phyloP scores from a whole-genome alignment of 2,888 invertebrate genomes.

The Nemapogon koenigi region DNA sequence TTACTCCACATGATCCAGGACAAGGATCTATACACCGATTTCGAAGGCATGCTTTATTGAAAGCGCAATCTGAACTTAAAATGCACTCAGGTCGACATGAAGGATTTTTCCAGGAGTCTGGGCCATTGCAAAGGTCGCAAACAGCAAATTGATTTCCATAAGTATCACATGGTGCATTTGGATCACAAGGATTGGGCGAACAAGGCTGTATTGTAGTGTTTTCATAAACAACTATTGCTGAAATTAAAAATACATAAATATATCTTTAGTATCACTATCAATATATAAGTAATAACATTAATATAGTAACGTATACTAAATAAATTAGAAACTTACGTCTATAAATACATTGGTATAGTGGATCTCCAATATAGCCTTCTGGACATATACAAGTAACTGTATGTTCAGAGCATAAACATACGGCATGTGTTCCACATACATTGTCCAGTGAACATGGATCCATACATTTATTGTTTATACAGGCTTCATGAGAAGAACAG shows the following conservation, averaged over 20 bases:
- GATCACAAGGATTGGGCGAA: slow-evolving; percentile 78
- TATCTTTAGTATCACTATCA: slow-evolving; percentile 7
- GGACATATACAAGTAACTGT: slow-evolving; percentile 83
- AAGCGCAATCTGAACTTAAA: slow-evolving; percentile 79
- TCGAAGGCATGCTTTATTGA: slow-evolving; percentile 76
- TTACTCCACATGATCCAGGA: slow-evolving; percentile 79
- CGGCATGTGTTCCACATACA: slow-evolving; percentile 81
- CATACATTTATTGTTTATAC: slow-evolving; percentile 75
- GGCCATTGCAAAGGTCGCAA: slow-evolving; percentile 78
- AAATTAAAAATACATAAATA: slow-evolving; percentile 11
- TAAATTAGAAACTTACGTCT: slow-evolving; percentile 40
- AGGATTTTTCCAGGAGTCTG: slow-evolving; percentile 71
- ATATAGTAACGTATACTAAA: slow-evolving; percentile 2
- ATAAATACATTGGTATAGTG: slow-evolving; percentile 75
- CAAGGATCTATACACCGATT: slow-evolving; percentile 81
- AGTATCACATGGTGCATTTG: slow-evolving; percentile 70
- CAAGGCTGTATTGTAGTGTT: slow-evolving; percentile 75
- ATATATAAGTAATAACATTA: background rate
- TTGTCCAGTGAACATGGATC: slow-evolving; percentile 74
- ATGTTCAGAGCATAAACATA: slow-evolving; percentile 81
- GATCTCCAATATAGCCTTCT: slow-evolving; percentile 80
- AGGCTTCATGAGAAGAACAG: slow-evolving; percentile 76
- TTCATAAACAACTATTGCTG: slow-evolving; percentile 58
- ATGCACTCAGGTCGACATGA: slow-evolving; percentile 85
- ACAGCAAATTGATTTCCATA: slow-evolving; percentile 79